A percentile compares a stretch with the other conserved stretches of the same genome.
Evolutionary conservation across 2,113 vertebrate genomes (phyloP).

Genomic region (Noctilio leporinus): DNA sequence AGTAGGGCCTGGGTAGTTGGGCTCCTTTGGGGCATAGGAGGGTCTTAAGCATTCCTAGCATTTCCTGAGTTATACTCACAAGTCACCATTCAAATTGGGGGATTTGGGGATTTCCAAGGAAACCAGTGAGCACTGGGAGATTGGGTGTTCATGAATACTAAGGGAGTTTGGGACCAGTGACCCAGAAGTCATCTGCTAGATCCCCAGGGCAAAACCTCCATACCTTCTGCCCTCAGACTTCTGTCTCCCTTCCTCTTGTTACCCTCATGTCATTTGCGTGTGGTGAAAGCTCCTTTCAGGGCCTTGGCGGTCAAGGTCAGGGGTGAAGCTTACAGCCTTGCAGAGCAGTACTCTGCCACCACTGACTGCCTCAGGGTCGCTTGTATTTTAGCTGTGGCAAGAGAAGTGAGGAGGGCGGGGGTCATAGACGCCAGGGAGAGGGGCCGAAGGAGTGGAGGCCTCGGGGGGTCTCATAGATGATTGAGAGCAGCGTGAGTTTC

Average conservation of each 20-base stretch:
- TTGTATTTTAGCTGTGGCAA: neutral
- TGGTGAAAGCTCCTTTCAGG: neutral
- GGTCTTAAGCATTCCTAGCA: neutral
- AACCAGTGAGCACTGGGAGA: neutral
- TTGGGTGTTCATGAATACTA: neutral
- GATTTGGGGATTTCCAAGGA: neutral
- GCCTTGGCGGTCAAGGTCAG: neutral
- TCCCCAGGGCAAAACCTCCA: neutral
- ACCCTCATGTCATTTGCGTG: neutral
- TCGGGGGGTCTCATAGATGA: neutral
- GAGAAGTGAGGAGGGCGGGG: rapidly evolving
- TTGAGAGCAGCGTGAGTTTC: neutral
- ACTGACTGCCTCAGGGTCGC: neutral
- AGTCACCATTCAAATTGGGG: neutral
- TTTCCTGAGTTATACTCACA: neutral
- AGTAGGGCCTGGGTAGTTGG: neutral
- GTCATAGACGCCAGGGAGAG: too few species aligned
- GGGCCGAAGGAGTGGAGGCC: neutral
- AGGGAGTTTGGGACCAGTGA: neutral
- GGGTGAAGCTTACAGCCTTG: neutral
- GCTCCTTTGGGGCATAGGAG: neutral
- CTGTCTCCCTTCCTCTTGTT: neutral
- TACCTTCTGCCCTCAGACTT: neutral
- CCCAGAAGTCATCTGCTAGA: neutral
- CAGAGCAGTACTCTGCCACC: neutral